Conservation (phyloP, 1,140 invertebrate species). For the Melanaphis sacchari region DNA sequence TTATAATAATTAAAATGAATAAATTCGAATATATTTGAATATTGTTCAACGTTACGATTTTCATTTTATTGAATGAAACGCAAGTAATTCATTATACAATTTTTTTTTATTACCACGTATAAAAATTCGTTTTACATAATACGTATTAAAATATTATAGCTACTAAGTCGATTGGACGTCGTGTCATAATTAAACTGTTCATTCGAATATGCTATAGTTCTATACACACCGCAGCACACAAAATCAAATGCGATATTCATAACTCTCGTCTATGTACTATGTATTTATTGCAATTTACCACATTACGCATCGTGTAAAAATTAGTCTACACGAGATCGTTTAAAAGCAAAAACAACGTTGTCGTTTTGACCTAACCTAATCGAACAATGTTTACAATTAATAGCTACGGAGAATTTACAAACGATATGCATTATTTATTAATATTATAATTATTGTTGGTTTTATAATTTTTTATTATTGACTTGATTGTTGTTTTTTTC, state of each 20-base stretch:
- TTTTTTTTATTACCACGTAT: not conserved
- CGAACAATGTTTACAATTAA: not conserved
- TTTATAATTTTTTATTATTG: too few relatives aligned
- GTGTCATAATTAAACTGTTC: not conserved
- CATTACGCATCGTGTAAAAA: not conserved
- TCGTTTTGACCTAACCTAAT: not conserved
- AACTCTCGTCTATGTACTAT: not conserved
- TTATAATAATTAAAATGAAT: not conserved
- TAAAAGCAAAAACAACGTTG: not conserved
- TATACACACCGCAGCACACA: not conserved
- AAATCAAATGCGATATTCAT: not conserved
- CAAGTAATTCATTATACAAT: not conserved
- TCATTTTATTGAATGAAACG: not conserved
- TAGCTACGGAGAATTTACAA: not conserved
- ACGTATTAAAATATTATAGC: too few relatives aligned
- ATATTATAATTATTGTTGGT: not conserved
- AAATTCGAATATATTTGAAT: not conserved
- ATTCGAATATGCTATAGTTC: not conserved
- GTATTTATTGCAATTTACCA: not conserved
- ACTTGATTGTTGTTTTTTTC: constrained; percentile 59
- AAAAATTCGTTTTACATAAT: not conserved
- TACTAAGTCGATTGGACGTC: not conserved
- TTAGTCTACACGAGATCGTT: not conserved
- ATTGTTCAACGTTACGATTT: not conserved
- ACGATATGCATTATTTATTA: not conserved